These are phyloP conservation scores for Araneus ventricosus DNA, from an alignment of 1,140 invertebrate genomes.

Conservation along the genomic window DNA sequence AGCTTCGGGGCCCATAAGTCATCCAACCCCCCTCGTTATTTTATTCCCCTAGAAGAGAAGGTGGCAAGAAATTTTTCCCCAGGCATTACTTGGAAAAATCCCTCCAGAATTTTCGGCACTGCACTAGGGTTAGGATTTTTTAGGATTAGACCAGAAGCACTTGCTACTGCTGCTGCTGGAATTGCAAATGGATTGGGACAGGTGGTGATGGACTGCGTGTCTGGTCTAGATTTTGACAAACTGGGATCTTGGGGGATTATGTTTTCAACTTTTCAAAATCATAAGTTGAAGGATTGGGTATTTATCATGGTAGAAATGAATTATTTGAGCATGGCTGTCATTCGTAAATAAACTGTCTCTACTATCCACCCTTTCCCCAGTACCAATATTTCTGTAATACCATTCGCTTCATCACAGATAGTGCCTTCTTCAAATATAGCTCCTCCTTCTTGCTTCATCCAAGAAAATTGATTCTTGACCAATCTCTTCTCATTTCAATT, in stretches of 20 bases:
- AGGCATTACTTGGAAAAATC: slow-evolving; percentile 36
- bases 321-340: too few relatives aligned
- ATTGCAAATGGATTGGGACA: background rate
- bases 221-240: too few relatives aligned
- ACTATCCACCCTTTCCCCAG: background rate
- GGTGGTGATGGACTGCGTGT: background rate
- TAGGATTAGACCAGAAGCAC: background rate
- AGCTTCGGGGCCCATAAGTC: slow-evolving; percentile 58
- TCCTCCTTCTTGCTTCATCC: too few relatives aligned
- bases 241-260: background rate
- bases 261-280: background rate
- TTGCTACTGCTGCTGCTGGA: background rate
- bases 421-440: too few relatives aligned
- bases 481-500: too few relatives aligned
- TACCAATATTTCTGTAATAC: background rate
- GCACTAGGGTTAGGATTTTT: background rate
- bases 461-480: too few relatives aligned
- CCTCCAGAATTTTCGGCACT: background rate
- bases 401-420: background rate
- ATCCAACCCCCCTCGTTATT: slow-evolving; percentile 55
- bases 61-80: background rate
- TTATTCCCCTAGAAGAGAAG: background rate
- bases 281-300: background rate
- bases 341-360: too few relatives aligned
- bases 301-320: too few relatives aligned